Evolutionary conservation across 2,113 vertebrate genomes (phyloP).

Genomic region (Ictalurus furcatus): DNA sequence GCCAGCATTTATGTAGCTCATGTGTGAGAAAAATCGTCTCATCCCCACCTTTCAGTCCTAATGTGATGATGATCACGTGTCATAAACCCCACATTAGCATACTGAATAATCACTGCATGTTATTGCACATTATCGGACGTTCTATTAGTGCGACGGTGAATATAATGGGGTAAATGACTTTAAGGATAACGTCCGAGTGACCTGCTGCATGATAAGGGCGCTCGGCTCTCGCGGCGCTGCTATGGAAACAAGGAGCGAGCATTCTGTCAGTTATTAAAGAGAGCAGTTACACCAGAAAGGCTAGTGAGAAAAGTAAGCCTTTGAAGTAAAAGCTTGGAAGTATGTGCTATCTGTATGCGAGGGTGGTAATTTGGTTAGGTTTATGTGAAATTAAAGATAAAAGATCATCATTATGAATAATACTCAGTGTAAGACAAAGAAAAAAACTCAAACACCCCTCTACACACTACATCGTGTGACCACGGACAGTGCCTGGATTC

Average conservation of each 20-base stretch:
- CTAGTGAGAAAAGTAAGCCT: not conserved
- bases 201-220: slow-evolving; percentile 37
- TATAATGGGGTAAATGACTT: slow-evolving; percentile 24
- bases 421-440: too few species aligned
- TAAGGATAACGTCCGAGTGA: slow-evolving; percentile 12
- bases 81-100: slow-evolving; percentile 15
- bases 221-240: slow-evolving; percentile 59
- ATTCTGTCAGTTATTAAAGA: slow-evolving; percentile 26
- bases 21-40: slow-evolving; percentile 2
- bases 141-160: not conserved
- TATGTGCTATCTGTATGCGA: not conserved
- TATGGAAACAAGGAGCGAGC: slow-evolving; percentile 63
- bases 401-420: not conserved
- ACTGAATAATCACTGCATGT: slow-evolving; percentile 29
- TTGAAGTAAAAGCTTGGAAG: not conserved
- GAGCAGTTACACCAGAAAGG: not conserved
- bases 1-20: slow-evolving; percentile 19
- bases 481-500: not conserved
- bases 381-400: not conserved
- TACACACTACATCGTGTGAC: not conserved
- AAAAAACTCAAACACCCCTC: too few species aligned
- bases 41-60: not conserved
- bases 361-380: not conserved
- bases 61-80: not conserved
- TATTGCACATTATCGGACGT: not conserved